A percentile compares a stretch with the other conserved stretches of the same genome.
Evolutionary conservation across 2,888 invertebrate species (phyloP).

Genomic region (Cerastis rubricosa): DNA sequence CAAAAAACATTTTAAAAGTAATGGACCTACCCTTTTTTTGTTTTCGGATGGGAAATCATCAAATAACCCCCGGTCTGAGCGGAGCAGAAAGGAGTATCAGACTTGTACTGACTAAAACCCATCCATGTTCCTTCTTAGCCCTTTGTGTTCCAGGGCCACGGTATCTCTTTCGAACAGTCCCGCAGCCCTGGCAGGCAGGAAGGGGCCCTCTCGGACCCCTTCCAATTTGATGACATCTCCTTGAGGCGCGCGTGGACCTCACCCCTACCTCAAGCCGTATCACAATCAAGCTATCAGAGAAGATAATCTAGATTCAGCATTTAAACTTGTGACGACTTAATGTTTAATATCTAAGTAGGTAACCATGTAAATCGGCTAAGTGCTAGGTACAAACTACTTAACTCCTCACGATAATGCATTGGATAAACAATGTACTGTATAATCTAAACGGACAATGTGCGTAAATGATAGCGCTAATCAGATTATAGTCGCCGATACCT

Average conservation of each 20-base stretch:
- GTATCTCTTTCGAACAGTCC: too few relatives aligned
- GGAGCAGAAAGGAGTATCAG: too few relatives aligned
- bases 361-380: slow-evolving; percentile 51
- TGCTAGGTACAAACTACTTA: slow-evolving; percentile 53
- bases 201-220: too few relatives aligned
- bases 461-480: slow-evolving; percentile 52
- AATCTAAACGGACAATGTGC: slow-evolving; percentile 48
- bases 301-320: slow-evolving; percentile 16
- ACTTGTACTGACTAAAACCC: too few relatives aligned
- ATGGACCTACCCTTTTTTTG: too few relatives aligned
- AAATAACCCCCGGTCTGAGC: too few relatives aligned
- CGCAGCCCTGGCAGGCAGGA: too few relatives aligned
- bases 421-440: slow-evolving; percentile 49
- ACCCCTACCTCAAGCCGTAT: slow-evolving; percentile 20
- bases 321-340: slow-evolving; percentile 11
- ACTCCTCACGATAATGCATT: slow-evolving; percentile 45
- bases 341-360: slow-evolving; percentile 49
- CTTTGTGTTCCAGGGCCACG: too few relatives aligned
- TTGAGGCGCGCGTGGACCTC: too few relatives aligned
- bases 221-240: too few relatives aligned
- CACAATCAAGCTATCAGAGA: slow-evolving; percentile 9
- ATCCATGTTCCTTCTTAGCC: too few relatives aligned
- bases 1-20: not conserved
- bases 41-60: too few relatives aligned
- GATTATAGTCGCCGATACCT: slow-evolving; percentile 47